Percentiles rank a stretch among this genome's conserved stretches.
Conservation (phyloP, 2,888 invertebrate genomes). For the Temnothorax unifasciatus region DNA sequence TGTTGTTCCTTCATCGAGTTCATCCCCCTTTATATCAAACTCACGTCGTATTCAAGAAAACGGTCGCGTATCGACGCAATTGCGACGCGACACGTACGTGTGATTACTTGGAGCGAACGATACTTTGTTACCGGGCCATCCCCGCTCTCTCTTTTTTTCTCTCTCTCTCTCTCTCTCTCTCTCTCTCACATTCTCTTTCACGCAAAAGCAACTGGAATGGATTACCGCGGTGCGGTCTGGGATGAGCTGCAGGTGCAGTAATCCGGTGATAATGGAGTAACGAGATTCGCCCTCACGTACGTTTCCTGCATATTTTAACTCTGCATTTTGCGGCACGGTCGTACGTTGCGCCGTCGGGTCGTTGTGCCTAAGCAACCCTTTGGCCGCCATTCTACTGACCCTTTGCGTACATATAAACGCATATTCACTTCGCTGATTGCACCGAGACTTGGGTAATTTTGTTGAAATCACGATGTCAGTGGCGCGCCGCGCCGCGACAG, state of each 20-base stretch:
- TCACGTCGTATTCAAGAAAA: neutral
- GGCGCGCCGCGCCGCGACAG: no score
- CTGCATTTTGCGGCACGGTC: conserved; percentile 76
- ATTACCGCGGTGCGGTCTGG: conserved; percentile 74
- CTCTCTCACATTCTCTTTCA: conserved; percentile 42
- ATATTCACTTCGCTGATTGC: conserved; percentile 58
- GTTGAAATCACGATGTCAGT: neutral
- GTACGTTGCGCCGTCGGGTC: conserved; percentile 59
- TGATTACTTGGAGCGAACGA: conserved; percentile 71
- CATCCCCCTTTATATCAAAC: neutral
- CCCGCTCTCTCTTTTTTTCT: neutral
- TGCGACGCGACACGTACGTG: conserved; percentile 9
- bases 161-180: neutral
- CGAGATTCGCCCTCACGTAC: conserved; percentile 84
- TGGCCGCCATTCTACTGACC: conserved; percentile 26
- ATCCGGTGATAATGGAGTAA: conserved; percentile 85
- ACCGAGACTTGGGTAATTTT: conserved; percentile 17
- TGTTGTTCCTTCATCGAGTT: neutral
- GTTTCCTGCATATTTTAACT: conserved; percentile 84
- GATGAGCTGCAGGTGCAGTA: conserved; percentile 81
- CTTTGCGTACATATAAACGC: conserved; percentile 40
- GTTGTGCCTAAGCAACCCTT: conserved; percentile 63
- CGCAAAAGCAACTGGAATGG: conserved; percentile 64
- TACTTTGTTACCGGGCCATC: conserved; percentile 54
- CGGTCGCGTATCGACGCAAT: conserved; percentile 10